Base-by-base conservation (phyloP, 2,888 invertebrate species). In the Euplexia lucipara region DNA sequence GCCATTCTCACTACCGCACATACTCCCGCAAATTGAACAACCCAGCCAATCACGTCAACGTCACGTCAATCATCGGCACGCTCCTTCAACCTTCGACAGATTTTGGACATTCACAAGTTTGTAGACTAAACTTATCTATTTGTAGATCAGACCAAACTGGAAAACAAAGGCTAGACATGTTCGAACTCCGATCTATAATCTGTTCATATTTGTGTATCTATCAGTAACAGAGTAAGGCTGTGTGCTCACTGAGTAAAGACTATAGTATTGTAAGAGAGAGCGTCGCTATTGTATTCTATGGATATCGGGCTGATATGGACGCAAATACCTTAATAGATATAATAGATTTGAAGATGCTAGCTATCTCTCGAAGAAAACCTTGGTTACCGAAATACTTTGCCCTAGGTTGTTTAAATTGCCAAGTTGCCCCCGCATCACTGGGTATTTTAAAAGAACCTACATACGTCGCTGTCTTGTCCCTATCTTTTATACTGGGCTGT, bases 41-140 rank as follows among this genome's bases (percentile, higher is more conserved):
- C 12, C 9, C 5, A 10, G 20, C 12, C n/a, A 63, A 37, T 48
- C 1, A 16, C 4, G 5, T 16, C 20, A 52, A 37, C 10, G 14
- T 20, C 10, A 39, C 4, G 18, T 34, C 57, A 66, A 34, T 52
- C 57, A 52, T 18, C 32, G 4, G 6, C 14, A 39, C 34, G 14
- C 30, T 30, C 22, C 45, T 51, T 34, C 22, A 51, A 41, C 49
- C n/a, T 30, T 16, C 47, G 12, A 54, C 35, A 35, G 14, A 16
- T 20, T 45, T 39, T 34, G 18, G 49, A 51, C 39, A 12, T 35
- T 20, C 39, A 8, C 20, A 63, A 41, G 45, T 63, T 62, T 32
- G 41, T 57, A 48, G 56, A 70, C 66, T 57, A 66, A 73, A 56
- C 73, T 47, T 42, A 16, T 34, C 68, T 57, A 66, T 70, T 53